Evolutionary conservation across 2,113 vertebrate species (phyloP), one percentile per base, ranked within the genome.

Genomic region (Nesospiza acunhae): DNA sequence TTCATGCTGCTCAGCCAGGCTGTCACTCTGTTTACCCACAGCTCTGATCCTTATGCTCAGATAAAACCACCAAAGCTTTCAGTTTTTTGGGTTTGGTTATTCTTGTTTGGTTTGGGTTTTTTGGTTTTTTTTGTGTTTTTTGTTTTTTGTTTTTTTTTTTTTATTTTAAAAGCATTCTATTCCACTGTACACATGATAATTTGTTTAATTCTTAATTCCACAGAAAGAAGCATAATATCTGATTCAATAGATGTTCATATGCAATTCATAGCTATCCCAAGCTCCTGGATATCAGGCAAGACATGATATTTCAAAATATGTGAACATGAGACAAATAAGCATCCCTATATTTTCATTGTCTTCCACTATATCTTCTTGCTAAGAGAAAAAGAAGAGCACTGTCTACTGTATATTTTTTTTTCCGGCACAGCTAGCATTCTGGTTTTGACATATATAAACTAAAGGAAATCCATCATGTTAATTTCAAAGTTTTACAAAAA

Each of bases 141-240:
- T n/a, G n/a, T n/a, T n/a, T n/a, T n/a, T n/a, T n/a, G n/a, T n/a
- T 55, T 22, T 39, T 42, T 4, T 37, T 55, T 22, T 39, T 42
- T 4, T 0, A 5, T 59, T 84, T 79, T 53, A 23, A 63, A 72
- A 56, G 5, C 20, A 33, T 79, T 58, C 19, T 42, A 4, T 69
- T 87, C 60, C 21, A 15, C 18, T 42, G 7, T 26, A 26, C 15
- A 20, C 0, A 0, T 33, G 5, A 28, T 10, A 52, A 37, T 21
- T 62, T 58, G n/a, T n/a, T 41, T 12, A 41, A 41, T 4, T 6
- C n/a, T 41, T 31, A 56, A 41, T 49, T 49, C 30, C 14, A 31
- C 24, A 21, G 49, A 55, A 47, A 21, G 30, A 56, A 56, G 14
- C 9, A 18, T 16, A 55, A 11, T 17, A 21, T 35, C 41, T 64